Conservation (phyloP, 2,113 vertebrate species). For the Phalacrocorax brasilianus region DNA sequence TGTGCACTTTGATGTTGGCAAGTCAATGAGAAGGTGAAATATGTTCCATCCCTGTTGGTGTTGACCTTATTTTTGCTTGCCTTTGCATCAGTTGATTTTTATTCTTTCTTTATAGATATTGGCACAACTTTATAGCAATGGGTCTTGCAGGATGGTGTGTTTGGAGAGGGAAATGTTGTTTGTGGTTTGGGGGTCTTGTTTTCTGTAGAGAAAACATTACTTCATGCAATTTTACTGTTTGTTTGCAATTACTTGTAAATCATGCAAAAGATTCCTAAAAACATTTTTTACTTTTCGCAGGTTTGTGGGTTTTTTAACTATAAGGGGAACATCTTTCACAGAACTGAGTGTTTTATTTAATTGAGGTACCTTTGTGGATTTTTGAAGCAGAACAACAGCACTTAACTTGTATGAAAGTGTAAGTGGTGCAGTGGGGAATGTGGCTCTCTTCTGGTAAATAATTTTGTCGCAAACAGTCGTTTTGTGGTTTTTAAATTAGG, state of each 20-base stretch:
- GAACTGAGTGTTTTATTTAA: background rate
- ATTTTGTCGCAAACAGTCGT: background rate
- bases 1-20: background rate
- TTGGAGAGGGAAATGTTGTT: background rate
- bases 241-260: background rate
- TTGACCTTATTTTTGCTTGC: background rate
- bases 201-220: background rate
- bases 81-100: background rate
- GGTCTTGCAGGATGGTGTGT: background rate
- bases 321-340: background rate
- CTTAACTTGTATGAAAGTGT: background rate
- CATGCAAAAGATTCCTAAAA: no score
- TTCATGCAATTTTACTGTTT: background rate
- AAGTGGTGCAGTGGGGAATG: background rate
- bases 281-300: background rate
- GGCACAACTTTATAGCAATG: background rate
- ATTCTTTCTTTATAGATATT: background rate
- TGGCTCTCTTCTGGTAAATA: background rate
- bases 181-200: background rate
- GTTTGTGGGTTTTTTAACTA: background rate
- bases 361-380: background rate
- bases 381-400: background rate
- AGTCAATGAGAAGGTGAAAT: background rate
- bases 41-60: background rate
- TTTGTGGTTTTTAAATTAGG: background rate